Base-by-base conservation (phyloP, 2,888 invertebrate species). In the Cecidostiba fungosa region DNA sequence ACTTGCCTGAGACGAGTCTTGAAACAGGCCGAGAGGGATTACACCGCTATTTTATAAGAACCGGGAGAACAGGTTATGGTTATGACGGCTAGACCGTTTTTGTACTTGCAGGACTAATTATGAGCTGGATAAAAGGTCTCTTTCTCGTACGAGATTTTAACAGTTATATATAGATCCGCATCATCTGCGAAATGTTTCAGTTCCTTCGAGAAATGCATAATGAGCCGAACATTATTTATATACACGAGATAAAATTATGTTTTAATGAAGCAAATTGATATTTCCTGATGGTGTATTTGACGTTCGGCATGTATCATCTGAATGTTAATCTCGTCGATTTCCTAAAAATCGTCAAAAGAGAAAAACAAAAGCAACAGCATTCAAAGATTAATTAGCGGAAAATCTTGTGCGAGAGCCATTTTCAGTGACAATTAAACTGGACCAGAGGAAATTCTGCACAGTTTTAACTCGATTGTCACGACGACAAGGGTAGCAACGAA, bases 11-110 rank as follows among this genome's bases (percentile, higher is more conserved):
- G 16, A 39, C 66, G 47, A 43, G 70, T 70, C 39, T 54, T 36
- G n/a, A 43, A 76, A 59, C 62, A 76, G 47, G 73, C 74, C 43
- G 43, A 74, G 62, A 39, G 54, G 72, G 39, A 59, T 62, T 69
- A 78, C 81, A 85, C 85, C 78, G 78, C 82, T 85, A 85, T 77
- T 85, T 85, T 82, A 85, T 78, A 77, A 85, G 82, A 82, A 85
- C 81, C 77, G 82, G 85, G 66, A 66, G 69, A 85, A 82, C 85
- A 19, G 77, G 82, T 85, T 85, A 78, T 78, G 81, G 50, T 74
- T 85, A 84, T 84, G 79, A 69, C 50, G 73, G 72, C 66, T 79
- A 84, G 84, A 70, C 74, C n/a, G 79, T 76, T 79, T 76, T 84
- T 79, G 47, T 73, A 50, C 59, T 23, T 36, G 14, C 50, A 47